Evolutionary conservation across 2,797 vertebrate species (phyloP), one percentile per base, ranked within the genome.

Genomic region (Lates japonicus): DNA sequence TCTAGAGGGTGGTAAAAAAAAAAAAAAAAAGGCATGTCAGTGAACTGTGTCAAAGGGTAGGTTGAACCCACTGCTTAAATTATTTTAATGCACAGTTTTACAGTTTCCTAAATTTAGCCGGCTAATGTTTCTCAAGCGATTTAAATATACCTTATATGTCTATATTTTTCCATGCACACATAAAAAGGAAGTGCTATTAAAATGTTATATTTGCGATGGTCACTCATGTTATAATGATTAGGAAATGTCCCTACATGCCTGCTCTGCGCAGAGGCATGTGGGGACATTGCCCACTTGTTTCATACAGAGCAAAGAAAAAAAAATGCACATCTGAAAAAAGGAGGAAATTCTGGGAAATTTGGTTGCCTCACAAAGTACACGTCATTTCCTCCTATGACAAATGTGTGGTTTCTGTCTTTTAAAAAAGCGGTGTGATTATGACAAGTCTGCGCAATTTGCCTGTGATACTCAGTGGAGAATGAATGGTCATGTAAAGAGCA

Each of bases 381-480:
- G 95, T 96, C 95, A 96, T 93, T 95, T 96, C 95, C 95, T 93
- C 86, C 70, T 71, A 41, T 95, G 95, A 95, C 94, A 95, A 93
- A 91, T 88, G 81, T 94, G 95, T 89, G 95, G 94, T 95, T 95
- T 95, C 89, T 83, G 91, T 88, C 85, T 94, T 93, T 90, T 61
- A 76, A 94, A 90, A 90, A 95, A 93, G 89, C 85, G 89, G 90
- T 91, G 91, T 92, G 94, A 93, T 92, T 86, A 94, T 94, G 90
- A 95, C 85, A 70, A 93, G 90, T 93, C 85, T 8, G 58, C 78
- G 76, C 90, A 90, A 88, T 91, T 87, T 78, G 91, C 84, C 85
- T 87, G 88, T 89, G 90, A 86, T 78, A 87, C 87, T 22, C 82
- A 74, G 90, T 54, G 82, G 83, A 95, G 94, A 93, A 95, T 95